Conservation (phyloP, 2,888 invertebrate genomes). For the Drosophila anceps region DNA sequence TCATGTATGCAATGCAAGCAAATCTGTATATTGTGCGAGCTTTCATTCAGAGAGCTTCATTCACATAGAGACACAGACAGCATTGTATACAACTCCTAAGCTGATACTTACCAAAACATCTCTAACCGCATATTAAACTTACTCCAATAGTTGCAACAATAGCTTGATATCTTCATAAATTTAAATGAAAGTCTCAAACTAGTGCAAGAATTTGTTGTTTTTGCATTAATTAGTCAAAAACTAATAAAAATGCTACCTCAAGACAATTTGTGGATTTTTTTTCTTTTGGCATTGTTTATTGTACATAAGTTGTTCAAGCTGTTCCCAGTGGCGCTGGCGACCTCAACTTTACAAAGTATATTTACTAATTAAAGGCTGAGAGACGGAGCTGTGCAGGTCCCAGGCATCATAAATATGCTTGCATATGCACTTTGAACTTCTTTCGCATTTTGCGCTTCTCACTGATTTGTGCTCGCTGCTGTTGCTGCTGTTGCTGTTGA, state of each 20-base stretch:
- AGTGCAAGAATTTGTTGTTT: not conserved
- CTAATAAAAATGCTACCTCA: not conserved
- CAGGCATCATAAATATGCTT: constrained; percentile 48
- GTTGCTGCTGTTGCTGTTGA: not conserved
- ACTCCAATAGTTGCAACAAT: not conserved
- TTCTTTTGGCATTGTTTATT: not conserved
- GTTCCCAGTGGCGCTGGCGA: constrained; percentile 2
- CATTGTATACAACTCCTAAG: too few relatives aligned
- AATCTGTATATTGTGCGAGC: not conserved
- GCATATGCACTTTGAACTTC: constrained; percentile 53
- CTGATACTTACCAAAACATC: too few relatives aligned
- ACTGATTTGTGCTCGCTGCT: not conserved
- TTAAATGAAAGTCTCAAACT: too few relatives aligned
- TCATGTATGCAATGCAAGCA: not conserved
- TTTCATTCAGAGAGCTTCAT: too few relatives aligned
- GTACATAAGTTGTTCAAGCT: not conserved
- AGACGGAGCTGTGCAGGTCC: constrained; percentile 26
- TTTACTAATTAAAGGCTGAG: constrained; percentile 64
- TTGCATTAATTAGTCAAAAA: not conserved
- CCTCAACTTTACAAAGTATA: constrained; percentile 39
- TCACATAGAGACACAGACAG: too few relatives aligned
- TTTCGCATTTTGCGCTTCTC: constrained; percentile 7
- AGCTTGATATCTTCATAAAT: not conserved
- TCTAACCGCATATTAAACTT: too few relatives aligned
- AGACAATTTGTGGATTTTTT: not conserved